A percentile compares a stretch with the other conserved stretches of the same genome.
phyloP scores from a whole-genome alignment of 2,888 invertebrate species.

The Papilio gigon region DNA sequence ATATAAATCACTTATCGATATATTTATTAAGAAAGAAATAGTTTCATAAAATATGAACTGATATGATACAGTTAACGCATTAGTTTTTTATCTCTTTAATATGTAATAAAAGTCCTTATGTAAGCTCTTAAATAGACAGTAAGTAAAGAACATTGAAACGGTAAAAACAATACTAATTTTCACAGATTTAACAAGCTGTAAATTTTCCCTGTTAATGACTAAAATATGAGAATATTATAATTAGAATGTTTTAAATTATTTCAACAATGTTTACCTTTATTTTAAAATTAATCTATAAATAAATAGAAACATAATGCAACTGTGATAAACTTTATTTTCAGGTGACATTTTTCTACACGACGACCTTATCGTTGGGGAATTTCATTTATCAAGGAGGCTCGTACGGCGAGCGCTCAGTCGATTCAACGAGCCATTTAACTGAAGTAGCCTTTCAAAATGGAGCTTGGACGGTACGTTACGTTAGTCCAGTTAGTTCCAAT shows the following conservation, averaged over 20 bases:
- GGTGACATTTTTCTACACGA: constrained; percentile 22
- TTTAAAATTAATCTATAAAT: background rate
- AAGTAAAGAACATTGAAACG: too few species aligned
- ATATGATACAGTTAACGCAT: too few species aligned
- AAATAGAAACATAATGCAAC: background rate
- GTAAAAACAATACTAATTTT: too few species aligned
- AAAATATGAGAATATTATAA: too few species aligned
- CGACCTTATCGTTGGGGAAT: constrained; percentile 11
- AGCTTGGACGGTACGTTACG: constrained; percentile 24
- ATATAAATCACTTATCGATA: background rate
- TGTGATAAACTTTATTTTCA: background rate
- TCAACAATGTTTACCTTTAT: too few species aligned
- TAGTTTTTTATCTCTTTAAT: too few species aligned
- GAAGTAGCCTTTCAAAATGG: constrained; percentile 30
- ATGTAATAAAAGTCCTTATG: too few species aligned
- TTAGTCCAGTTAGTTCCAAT: constrained; percentile 34
- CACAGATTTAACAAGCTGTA: too few species aligned
- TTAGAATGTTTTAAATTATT: too few species aligned
- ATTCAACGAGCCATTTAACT: constrained; percentile 38
- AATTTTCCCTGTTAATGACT: too few species aligned
- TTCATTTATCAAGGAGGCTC: constrained; percentile 30
- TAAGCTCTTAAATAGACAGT: too few species aligned
- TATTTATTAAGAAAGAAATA: background rate
- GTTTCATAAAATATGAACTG: background rate
- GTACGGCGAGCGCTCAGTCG: constrained; percentile 21